Evolutionary conservation across 2,797 vertebrate genomes (phyloP).

Genomic region (Catostomus latipinnis): DNA sequence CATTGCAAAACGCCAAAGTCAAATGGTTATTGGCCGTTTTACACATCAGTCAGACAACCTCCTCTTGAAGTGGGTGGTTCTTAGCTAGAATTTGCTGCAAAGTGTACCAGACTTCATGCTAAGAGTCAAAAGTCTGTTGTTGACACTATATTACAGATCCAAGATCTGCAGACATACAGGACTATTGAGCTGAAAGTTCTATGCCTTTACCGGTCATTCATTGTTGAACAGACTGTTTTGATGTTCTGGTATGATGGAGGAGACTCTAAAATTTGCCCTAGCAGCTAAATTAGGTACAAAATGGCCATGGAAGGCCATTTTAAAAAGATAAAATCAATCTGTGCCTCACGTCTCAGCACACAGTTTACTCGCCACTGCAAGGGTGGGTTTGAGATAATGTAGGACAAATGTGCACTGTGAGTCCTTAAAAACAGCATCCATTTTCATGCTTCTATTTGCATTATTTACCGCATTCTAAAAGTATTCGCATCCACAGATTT

Average conservation of each 20-base stretch:
- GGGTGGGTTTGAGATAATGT: background rate
- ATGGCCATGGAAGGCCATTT: constrained; percentile 38
- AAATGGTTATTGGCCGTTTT: background rate
- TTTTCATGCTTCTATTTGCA: background rate
- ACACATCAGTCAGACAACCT: background rate
- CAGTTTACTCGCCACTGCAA: constrained; percentile 4
- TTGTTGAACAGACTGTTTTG: background rate
- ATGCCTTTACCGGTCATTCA: background rate
- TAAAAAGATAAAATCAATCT: constrained; percentile 52
- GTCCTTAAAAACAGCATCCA: constrained; percentile 1
- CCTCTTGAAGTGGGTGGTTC: too few relatives aligned
- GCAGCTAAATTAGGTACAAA: constrained; percentile 24
- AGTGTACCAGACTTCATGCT: background rate
- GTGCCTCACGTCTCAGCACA: constrained; percentile 25
- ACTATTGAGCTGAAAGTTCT: background rate
- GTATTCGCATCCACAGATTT: background rate
- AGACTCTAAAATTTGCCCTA: constrained; percentile 28
- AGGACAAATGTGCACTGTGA: background rate
- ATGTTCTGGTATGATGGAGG: background rate
- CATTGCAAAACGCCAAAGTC: background rate
- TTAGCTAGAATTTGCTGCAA: background rate
- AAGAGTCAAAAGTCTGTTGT: background rate
- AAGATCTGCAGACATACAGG: background rate
- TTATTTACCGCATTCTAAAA: background rate
- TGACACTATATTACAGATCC: background rate